Evolutionary conservation across 2,797 vertebrate genomes (phyloP).

Genomic region (Aselliscus stoliczkanus): DNA sequence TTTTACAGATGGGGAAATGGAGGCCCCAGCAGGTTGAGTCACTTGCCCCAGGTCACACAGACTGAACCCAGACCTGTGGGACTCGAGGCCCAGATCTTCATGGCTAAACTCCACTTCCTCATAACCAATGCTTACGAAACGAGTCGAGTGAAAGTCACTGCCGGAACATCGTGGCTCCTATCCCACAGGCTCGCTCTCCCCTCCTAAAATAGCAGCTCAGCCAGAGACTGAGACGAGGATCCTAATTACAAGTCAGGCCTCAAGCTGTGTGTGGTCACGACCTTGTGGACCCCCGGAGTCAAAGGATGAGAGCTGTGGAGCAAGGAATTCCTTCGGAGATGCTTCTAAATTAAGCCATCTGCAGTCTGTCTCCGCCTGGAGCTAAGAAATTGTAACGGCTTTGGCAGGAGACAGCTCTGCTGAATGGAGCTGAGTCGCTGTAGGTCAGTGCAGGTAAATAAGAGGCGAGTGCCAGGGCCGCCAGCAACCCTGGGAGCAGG

Average conservation of each 20-base stretch:
- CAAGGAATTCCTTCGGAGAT: conserved; percentile 48
- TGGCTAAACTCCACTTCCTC: rapidly evolving
- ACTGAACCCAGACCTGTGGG: background rate
- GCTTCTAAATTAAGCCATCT: conserved; percentile 73
- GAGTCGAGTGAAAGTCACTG: background rate
- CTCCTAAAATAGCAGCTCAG: background rate
- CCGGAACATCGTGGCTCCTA: background rate
- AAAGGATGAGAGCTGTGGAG: background rate
- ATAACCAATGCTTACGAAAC: rapidly evolving
- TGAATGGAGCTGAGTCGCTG: background rate
- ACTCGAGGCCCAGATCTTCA: background rate
- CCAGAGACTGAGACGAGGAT: background rate
- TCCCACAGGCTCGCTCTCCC: rapidly evolving
- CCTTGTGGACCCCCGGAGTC: background rate
- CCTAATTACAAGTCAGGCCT: background rate
- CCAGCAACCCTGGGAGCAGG: background rate
- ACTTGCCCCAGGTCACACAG: rapidly evolving
- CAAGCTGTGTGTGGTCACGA: background rate
- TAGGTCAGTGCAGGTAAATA: conserved; percentile 59
- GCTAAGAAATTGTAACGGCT: conserved; percentile 51
- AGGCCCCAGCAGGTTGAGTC: background rate
- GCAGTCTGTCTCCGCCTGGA: conserved; percentile 56
- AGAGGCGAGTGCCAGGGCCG: rapidly evolving
- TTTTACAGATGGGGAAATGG: background rate
- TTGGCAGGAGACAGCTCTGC: conserved; percentile 66